These are phyloP conservation scores for Musca domestica DNA, from an alignment of 1,140 invertebrate genomes.

Conservation along the genomic window DNA sequence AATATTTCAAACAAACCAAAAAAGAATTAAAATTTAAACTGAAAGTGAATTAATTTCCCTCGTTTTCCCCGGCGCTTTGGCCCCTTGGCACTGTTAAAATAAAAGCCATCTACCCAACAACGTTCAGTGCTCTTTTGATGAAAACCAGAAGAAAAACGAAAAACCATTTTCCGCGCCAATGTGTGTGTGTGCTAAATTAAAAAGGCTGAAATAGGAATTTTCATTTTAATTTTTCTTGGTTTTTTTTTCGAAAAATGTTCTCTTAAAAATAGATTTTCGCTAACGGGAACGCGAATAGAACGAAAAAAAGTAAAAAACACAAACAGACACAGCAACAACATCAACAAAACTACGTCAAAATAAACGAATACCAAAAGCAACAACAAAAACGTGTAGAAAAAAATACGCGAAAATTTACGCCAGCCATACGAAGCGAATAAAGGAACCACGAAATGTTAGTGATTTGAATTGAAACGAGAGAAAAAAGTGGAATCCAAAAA, in stretches of 20 bases:
- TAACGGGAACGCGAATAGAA: constrained; percentile 12
- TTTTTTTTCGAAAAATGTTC: too few species aligned
- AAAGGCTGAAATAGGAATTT: too few species aligned
- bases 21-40: too few species aligned
- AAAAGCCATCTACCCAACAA: too few species aligned
- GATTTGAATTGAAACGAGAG: too few species aligned
- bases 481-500: not conserved
- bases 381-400: not conserved
- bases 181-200: too few species aligned
- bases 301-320: constrained; percentile 3
- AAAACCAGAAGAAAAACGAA: constrained; percentile 14
- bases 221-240: too few species aligned
- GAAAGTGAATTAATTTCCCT: too few species aligned
- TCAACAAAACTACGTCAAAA: not conserved
- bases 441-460: not conserved
- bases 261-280: constrained; percentile 23
- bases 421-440: not conserved
- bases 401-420: not conserved
- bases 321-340: not conserved
- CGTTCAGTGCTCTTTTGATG: not conserved
- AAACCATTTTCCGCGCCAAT: not conserved
- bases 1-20: too few species aligned
- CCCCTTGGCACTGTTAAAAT: too few species aligned
- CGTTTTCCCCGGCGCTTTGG: too few species aligned
- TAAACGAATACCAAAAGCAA: not conserved